Base-by-base conservation (phyloP, 2,113 vertebrate genomes). In the Alaudala cheleensis region DNA sequence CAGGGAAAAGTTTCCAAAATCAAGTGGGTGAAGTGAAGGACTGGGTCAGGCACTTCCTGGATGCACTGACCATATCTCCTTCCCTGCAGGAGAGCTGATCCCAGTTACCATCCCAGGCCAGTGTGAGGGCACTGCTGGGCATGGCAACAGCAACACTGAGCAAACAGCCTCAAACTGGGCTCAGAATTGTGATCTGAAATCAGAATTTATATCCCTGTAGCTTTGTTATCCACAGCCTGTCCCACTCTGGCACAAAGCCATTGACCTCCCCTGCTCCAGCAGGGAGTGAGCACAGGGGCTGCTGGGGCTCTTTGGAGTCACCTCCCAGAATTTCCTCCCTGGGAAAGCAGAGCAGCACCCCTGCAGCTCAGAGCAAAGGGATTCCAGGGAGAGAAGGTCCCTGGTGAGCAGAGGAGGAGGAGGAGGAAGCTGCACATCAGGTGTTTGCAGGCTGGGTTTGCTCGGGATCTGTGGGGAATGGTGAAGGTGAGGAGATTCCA, bases 321-420 rank as follows among this genome's bases (percentile, higher is more conserved):
- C 3, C 5, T 6, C 5, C 1, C 2, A 11, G 57, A 10, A 37
- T 17, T 51, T 34, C 45, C 17, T 81, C 7, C 29, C 20, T 1
- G 1, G 62, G 8, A 19, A 70, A 40, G 60, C 54, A 71, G 15
- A 76, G 51, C 39, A 79, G 37, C 47, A 45, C 3, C 10, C 28
- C 12, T 2, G 21, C 4, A 17, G 47, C 61, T 81, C 73, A 18
- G 31, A 81, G 31, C 37, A 12, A 19, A 42, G 23, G 0, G 8
- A 11, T 50, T 25, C 7, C 56, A 57, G 51, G 15, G 20, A 24
- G 6, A 5, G 0, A 0, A 31, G 58, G 24, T 26, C 60, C 40
- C 51, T 7, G n/a, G 7, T 2, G 58, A 60, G 51, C 1, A 0
- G 15, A 61, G 61, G 25, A 34, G 37, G 21, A 47, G 20, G 33